These are phyloP conservation scores for Calephelis perditalis DNA, from an alignment of 2,888 invertebrate genomes.

Conservation along the genomic window DNA sequence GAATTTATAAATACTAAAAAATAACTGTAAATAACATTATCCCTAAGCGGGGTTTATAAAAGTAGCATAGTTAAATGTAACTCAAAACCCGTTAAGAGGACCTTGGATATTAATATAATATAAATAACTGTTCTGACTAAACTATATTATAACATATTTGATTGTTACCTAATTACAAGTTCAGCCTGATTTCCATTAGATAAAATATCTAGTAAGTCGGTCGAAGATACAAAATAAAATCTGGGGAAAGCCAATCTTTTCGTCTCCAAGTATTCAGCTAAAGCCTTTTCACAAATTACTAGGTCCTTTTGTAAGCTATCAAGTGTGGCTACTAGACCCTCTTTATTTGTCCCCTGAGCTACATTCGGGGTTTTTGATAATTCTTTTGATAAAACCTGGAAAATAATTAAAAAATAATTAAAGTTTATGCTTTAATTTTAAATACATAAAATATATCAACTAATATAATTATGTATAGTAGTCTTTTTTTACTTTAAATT, in stretches of 20 bases:
- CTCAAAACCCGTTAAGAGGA: too few species aligned
- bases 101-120: too few species aligned
- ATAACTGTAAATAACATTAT: too few species aligned
- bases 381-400: conserved; percentile 82
- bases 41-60: too few species aligned
- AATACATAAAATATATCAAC: too few species aligned
- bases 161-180: conserved; percentile 81
- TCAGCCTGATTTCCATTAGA: conserved; percentile 97
- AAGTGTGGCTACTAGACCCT: conserved; percentile 87
- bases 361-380: conserved; percentile 92
- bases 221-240: conserved; percentile 98
- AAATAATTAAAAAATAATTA: conserved; percentile 32
- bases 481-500: conserved; percentile 84
- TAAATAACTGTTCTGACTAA: too few species aligned
- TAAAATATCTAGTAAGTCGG: conserved; percentile 94
- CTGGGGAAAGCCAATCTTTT: conserved; percentile 96
- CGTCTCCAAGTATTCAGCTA: conserved; percentile 97
- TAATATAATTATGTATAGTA: not conserved
- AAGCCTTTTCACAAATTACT: conserved; percentile 95
- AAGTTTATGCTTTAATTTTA: not conserved
- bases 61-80: too few species aligned
- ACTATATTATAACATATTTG: too few species aligned
- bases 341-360: conserved; percentile 92
- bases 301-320: conserved; percentile 91
- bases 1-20: too few species aligned